phyloP scores from a whole-genome alignment of 2,113 vertebrate species.

The western clawed frog (Xenopus tropicalis) region UCB_Xtro_10.0 CM004448.2:43546001-43546500 shows the following conservation, averaged over 20 bases:
- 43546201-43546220: conserved; percentile 37
- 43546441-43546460: conserved; percentile 51
- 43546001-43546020: too few species aligned
- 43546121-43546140: conserved; percentile 49
- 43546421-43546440: conserved; percentile 58
- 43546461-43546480: conserved; percentile 57
- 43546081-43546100: too few species aligned
- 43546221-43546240: conserved; percentile 55
- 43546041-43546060: too few species aligned
- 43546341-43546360: conserved; percentile 41
- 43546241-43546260: conserved; percentile 53
- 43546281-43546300: conserved; percentile 54
- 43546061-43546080: too few species aligned
- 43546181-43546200: conserved; percentile 47
- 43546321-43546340: conserved; percentile 61
- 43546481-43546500: conserved; percentile 51
- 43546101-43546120: conserved; percentile 11
- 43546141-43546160: conserved; percentile 24
- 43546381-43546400: conserved; percentile 63
- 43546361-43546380: conserved; percentile 61
- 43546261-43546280: conserved; percentile 51
- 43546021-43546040: too few species aligned
- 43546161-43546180: conserved; percentile 54
- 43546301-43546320: conserved; percentile 32
- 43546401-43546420: conserved; percentile 44